These are phyloP conservation scores for Musca domestica DNA, from an alignment of 1,140 invertebrate species.

Conservation along the genomic window DNA sequence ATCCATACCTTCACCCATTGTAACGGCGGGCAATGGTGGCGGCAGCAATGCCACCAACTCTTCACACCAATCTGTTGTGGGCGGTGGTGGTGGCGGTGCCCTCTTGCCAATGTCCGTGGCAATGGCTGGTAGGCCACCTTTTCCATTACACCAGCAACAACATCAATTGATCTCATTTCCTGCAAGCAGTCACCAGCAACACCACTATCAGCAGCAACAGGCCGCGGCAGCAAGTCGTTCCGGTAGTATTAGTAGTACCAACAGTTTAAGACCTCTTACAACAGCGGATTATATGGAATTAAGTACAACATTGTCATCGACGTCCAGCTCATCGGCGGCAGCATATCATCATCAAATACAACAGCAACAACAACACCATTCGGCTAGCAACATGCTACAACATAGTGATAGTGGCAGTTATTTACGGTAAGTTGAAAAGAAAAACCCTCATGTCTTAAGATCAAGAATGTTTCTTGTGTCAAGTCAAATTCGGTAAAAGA, in stretches of 20 bases:
- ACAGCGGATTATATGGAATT: conserved; percentile 32
- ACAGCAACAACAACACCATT: conserved; percentile 36
- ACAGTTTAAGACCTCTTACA: conserved; percentile 23
- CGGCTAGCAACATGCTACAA: conserved; percentile 26
- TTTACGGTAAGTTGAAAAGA: conserved; percentile 42
- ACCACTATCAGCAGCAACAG: conserved; percentile 20
- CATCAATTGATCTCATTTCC: conserved; percentile 55
- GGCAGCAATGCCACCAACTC: conserved; percentile 34
- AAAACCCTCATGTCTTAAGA: too few species aligned
- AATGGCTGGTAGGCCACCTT: not conserved
- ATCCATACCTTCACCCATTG: conserved; percentile 30
- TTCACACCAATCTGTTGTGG: conserved; percentile 29
- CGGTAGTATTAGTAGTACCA: conserved; percentile 46
- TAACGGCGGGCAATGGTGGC: conserved; percentile 29
- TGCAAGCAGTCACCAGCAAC: conserved; percentile 20
- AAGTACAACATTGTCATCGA: conserved; percentile 53
- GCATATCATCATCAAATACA: conserved; percentile 43
- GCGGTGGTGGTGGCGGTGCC: not conserved
- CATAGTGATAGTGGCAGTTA: conserved; percentile 37
- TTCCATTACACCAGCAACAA: conserved; percentile 30
- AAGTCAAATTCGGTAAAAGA: too few species aligned
- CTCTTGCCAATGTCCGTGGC: conserved; percentile 16
- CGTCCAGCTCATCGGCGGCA: not conserved
- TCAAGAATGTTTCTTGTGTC: too few species aligned
- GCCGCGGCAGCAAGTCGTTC: conserved; percentile 41